These are phyloP conservation scores for Heterotis niloticus DNA, from an alignment of 2,113 vertebrate species.

Conservation along the genomic window DNA sequence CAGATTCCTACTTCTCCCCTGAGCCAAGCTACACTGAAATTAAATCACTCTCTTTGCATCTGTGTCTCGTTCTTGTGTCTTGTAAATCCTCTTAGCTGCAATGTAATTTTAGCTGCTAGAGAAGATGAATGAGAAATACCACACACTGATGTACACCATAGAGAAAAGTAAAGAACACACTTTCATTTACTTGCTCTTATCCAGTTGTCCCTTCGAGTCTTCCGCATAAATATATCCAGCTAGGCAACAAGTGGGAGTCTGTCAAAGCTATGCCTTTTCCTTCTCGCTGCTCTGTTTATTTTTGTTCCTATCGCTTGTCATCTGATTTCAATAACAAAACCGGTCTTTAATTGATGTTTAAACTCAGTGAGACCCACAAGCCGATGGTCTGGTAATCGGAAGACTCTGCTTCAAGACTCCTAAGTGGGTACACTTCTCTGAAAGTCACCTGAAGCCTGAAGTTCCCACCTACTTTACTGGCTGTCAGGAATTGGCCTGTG, in stretches of 20 bases:
- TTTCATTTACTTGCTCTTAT: not conserved
- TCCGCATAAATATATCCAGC: not conserved
- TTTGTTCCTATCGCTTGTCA: not conserved
- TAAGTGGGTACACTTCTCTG: not conserved
- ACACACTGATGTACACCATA: not conserved
- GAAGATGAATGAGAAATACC: not conserved
- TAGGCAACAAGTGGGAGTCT: constrained; percentile 1
- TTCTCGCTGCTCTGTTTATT: no score
- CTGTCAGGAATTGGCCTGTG: no score
- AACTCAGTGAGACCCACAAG: not conserved
- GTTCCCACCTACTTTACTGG: no score
- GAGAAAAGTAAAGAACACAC: not conserved
- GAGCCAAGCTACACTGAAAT: not conserved
- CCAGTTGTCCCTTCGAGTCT: not conserved
- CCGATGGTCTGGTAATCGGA: not conserved
- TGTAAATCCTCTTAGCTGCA: constrained; percentile 11
- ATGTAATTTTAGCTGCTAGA: constrained; percentile 4
- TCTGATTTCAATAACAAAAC: not conserved
- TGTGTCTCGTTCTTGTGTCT: not conserved
- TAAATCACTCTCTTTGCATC: not conserved
- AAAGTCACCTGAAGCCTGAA: not conserved
- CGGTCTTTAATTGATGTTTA: not conserved
- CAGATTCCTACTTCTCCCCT: not conserved
- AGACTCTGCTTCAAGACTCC: not conserved
- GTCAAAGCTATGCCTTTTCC: not conserved